phyloP scores from a whole-genome alignment of 2,113 vertebrate genomes.

The Pelecanoides urinatrix region DNA sequence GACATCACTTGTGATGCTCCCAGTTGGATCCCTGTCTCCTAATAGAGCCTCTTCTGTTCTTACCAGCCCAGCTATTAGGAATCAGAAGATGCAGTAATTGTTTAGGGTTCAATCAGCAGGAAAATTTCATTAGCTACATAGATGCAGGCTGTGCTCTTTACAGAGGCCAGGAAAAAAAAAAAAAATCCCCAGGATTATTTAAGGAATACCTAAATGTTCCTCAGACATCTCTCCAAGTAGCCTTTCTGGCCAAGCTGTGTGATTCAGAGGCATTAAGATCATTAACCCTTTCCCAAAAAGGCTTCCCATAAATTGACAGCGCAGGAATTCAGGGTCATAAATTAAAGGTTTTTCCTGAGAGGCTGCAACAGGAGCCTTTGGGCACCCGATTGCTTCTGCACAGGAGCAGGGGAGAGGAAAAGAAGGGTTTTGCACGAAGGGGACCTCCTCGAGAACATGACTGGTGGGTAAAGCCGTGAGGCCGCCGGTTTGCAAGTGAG shows the following conservation, averaged over 20 bases:
- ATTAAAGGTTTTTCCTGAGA: background rate
- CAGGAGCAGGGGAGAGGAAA: background rate
- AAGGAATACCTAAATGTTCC: background rate
- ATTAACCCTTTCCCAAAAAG: background rate
- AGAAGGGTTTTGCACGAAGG: background rate
- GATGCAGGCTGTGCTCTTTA: background rate
- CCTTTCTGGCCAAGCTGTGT: background rate
- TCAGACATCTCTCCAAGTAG: background rate
- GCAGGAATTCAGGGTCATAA: background rate
- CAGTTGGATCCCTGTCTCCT: background rate
- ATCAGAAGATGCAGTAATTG: background rate
- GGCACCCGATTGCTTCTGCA: background rate
- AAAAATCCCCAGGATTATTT: background rate
- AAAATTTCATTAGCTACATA: background rate
- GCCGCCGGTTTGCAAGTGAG: accelerated
- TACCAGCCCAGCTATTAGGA: background rate
- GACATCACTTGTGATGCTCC: background rate
- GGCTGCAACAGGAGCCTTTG: background rate
- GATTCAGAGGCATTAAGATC: background rate
- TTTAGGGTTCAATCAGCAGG: background rate
- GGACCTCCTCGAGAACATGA: background rate
- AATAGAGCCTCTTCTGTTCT: background rate
- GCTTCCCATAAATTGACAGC: background rate
- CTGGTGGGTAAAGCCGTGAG: background rate
- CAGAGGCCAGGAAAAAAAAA: background rate